Evolutionary conservation across 1,140 invertebrate species (phyloP), one percentile per base, ranked within the genome.

Genomic region (Drosophila rhopaloa): DNA sequence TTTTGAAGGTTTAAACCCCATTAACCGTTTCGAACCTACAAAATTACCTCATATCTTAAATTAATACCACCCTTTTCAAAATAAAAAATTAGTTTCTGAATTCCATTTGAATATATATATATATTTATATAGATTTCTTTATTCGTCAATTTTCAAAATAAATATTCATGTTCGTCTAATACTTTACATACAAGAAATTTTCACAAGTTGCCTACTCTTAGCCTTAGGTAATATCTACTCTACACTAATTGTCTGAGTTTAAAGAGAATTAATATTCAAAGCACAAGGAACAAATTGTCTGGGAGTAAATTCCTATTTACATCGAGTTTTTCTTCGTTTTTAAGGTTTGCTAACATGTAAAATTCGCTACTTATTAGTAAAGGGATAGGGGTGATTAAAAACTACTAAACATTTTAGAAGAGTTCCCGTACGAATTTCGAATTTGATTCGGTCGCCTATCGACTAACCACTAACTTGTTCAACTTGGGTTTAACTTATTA

Each of bases 401-500:
- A 19, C 53, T 72, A 62, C 13, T 14, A 38, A 50, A 76, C 37
- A 58, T 55, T 68, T 63, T 19, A 70, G 46, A 46, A 47, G 44
- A 60, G 35, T 66, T 71, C 37, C 66, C 51, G 59, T 77, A 76
- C 46, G 70, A 66, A 58, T 81, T 73, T 58, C 72, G 53, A 62
- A 81, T 82, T 78, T 56, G 44, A 74, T 58, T 66, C 60, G 61
- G 53, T 57, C 62, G 41, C 54, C 58, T 48, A 32, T 38, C 11
- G 37, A 43, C 44, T 75, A 74, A 58, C 44, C 48, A 67, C 77
- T 85, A 81, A 75, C 56, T 85, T 85, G 82, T 82, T 85, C 83
- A 86, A 85, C 63, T 79, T 71, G 81, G 78, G 59, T 79, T 86
- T 86, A 86, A 88, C 66, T 67, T 81, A 85, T 82, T 85, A 85